Conservation (phyloP, 2,113 vertebrate genomes). For the Jaculus jaculus region DNA sequence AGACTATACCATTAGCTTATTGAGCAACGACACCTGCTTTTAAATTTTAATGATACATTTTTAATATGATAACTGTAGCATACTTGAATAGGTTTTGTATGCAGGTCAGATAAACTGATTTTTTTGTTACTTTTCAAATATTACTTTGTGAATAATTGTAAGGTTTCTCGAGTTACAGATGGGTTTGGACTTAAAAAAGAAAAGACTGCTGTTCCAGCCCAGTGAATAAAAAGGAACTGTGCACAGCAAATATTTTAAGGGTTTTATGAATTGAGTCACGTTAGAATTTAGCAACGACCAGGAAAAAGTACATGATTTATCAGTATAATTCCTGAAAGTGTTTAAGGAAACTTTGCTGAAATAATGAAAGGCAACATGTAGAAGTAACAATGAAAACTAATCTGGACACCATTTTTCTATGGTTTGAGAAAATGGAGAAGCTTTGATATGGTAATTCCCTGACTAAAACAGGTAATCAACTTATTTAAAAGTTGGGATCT, state of each 20-base stretch:
- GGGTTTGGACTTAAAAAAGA: conserved; percentile 44
- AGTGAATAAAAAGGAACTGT: conserved; percentile 37
- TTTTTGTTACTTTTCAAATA: conserved; percentile 83
- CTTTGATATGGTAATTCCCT: conserved; percentile 52
- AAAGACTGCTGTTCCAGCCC: conserved; percentile 60
- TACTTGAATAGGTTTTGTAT: conserved; percentile 86
- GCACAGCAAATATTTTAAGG: conserved; percentile 42
- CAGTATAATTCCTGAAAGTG: neutral
- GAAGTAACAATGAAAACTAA: conserved; percentile 47
- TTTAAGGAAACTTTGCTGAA: conserved; percentile 56
- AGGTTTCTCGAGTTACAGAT: conserved; percentile 60
- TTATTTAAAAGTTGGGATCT: conserved; percentile 70
- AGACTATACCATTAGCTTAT: conserved; percentile 88
- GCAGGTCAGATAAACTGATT: conserved; percentile 85
- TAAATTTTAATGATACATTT: conserved; percentile 89
- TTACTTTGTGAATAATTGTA: conserved; percentile 76
- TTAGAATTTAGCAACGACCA: conserved; percentile 28
- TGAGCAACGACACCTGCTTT: conserved; percentile 86
- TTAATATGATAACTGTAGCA: conserved; percentile 88
- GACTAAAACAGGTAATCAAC: conserved; percentile 62
- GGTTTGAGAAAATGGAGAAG: conserved; percentile 25
- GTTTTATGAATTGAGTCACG: conserved; percentile 48
- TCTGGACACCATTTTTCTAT: conserved; percentile 19
- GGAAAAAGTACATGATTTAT: neutral
- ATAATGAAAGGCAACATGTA: conserved; percentile 7